Conservation (phyloP, 2,888 invertebrate species). For the Leucophenga montana region DNA sequence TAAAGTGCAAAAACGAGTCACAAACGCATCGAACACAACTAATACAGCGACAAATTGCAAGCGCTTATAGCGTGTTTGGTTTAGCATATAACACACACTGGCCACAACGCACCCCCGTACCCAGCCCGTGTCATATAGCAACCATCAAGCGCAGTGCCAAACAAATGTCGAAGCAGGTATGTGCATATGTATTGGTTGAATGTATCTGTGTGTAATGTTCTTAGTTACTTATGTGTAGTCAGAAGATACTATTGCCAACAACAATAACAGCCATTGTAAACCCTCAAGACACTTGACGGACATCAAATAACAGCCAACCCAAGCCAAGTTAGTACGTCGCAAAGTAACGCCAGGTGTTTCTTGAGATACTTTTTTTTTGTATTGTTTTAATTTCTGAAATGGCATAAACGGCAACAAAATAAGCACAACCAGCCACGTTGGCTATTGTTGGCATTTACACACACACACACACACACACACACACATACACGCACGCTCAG, state of each 20-base stretch:
- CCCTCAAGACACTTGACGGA: constrained; percentile 19
- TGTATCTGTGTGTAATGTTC: no score
- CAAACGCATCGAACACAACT: neutral
- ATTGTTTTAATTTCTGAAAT: neutral
- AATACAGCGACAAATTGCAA: constrained; percentile 12
- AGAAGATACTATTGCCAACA: neutral
- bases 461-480: constrained; percentile 15
- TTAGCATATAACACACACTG: neutral
- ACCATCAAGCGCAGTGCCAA: constrained; percentile 24
- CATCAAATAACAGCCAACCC: neutral
- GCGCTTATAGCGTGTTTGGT: constrained; percentile 14
- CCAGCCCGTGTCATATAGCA: constrained; percentile 32
- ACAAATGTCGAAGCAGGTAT: constrained; percentile 56
- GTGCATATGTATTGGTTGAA: constrained; percentile 20
- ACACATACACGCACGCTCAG: neutral
- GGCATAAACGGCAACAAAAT: neutral
- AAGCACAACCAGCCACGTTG: neutral
- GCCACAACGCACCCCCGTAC: constrained; percentile 53
- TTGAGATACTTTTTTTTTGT: neutral
- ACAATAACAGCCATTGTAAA: neutral
- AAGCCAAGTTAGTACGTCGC: constrained; percentile 9
- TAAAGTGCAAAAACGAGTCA: no score
- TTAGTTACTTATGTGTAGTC: constrained; percentile 21
- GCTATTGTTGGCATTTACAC: constrained; percentile 20
- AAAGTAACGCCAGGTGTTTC: constrained; percentile 14